A percentile compares a stretch with the other conserved stretches of the same genome.
These are phyloP conservation scores for Calephelis virginiensis DNA, from an alignment of 1,140 invertebrate genomes.

Conservation along the genomic window DNA sequence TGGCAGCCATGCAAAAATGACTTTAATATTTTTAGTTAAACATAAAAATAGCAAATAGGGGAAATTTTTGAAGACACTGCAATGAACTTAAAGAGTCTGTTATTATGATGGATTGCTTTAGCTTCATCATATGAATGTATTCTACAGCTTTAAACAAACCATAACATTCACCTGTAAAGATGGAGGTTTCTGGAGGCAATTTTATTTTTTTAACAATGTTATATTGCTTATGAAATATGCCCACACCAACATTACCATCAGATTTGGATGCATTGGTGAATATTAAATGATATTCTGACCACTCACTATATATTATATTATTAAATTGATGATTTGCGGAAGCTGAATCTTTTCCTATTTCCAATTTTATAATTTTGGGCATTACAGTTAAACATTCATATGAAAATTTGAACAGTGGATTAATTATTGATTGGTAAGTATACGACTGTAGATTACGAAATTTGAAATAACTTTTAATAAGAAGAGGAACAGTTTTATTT, in stretches of 20 bases:
- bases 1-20: no score
- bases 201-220: constrained; percentile 29
- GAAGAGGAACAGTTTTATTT: neutral
- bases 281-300: constrained; percentile 16
- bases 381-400: neutral
- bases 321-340: neutral
- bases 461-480: constrained; percentile 1
- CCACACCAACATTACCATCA: constrained; percentile 19
- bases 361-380: neutral
- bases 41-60: no score
- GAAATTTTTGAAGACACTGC: constrained; percentile 21
- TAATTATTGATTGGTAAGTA: neutral
- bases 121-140: constrained; percentile 23
- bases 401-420: neutral
- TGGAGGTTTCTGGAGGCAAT: constrained; percentile 12
- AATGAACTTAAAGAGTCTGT: constrained; percentile 25
- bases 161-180: no score
- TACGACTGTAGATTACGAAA: neutral
- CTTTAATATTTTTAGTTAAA: no score
- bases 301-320: constrained; percentile 14
- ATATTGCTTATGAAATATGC: constrained; percentile 26
- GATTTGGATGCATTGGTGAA: constrained; percentile 24
- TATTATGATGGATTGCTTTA: constrained; percentile 25
- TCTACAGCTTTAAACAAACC: constrained; percentile 9
- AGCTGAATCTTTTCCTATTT: neutral